A percentile compares a stretch with the other conserved stretches of the same genome.
These are phyloP conservation scores for Lepidurus packardi DNA, from an alignment of 1,140 invertebrate genomes.

Conservation along the genomic window DNA sequence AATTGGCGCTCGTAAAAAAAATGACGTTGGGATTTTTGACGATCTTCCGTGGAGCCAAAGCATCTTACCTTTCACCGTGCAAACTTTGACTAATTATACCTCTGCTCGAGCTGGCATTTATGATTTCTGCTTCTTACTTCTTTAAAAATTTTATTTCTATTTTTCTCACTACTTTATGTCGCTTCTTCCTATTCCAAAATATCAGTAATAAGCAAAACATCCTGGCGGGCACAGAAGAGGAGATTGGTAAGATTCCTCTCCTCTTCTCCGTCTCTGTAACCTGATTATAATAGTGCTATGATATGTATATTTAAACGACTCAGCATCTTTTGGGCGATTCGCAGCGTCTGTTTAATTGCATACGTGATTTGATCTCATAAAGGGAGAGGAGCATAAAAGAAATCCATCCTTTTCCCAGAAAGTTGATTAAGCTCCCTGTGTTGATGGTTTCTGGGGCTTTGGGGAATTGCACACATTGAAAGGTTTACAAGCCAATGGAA, in stretches of 20 bases:
- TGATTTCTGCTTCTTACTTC: background rate
- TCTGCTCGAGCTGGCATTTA: conserved; percentile 21
- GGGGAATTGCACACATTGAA: background rate
- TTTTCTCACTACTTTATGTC: background rate
- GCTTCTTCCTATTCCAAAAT: background rate
- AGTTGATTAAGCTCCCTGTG: background rate
- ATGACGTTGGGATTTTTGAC: background rate
- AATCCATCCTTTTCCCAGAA: background rate
- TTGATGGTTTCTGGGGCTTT: background rate
- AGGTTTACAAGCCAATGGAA: background rate
- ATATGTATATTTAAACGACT: no score
- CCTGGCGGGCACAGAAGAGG: no score
- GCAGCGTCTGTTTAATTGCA: background rate
- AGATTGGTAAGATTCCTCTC: no score
- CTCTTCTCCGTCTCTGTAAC: no score
- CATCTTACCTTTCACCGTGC: conserved; percentile 15
- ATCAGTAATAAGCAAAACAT: no score
- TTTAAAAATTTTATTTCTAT: background rate
- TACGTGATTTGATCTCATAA: background rate
- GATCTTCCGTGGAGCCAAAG: background rate
- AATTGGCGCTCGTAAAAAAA: conserved; percentile 15
- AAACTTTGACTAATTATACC: conserved; percentile 14
- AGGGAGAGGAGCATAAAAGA: background rate
- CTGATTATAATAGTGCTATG: no score
- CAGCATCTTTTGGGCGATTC: no score